Percentiles rank a stretch among this genome's conserved stretches.
These are phyloP conservation scores for Aromia moschata DNA, from an alignment of 2,888 invertebrate species.

Conservation along the genomic window DNA sequence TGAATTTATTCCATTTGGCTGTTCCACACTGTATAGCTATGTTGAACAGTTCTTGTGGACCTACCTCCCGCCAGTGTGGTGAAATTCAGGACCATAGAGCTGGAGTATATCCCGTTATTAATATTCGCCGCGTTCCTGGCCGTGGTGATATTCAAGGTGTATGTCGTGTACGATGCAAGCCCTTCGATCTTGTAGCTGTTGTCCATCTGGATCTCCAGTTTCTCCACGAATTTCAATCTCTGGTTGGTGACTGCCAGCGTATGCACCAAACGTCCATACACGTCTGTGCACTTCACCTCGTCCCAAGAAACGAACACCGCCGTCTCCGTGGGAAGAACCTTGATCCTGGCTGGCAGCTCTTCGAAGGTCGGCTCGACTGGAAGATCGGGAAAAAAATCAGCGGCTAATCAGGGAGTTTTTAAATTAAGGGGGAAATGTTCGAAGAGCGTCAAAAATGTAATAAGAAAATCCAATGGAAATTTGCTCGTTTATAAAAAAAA, in stretches of 20 bases:
- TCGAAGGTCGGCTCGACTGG: conserved; percentile 49
- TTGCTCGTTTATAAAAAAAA: no score
- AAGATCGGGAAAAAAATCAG: no score
- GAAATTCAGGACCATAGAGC: conserved; percentile 45
- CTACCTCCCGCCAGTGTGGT: conserved; percentile 55
- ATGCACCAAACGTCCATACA: conserved; percentile 52
- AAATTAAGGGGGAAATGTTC: no score
- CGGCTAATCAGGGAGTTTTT: no score
- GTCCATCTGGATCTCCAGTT: conserved; percentile 41
- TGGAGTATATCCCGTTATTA: conserved; percentile 39
- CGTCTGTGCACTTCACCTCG: conserved; percentile 47
- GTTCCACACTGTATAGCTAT: no score
- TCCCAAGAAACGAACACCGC: conserved; percentile 53
- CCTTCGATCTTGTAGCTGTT: conserved; percentile 47
- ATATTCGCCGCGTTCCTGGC: conserved; percentile 47
- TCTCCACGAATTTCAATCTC: conserved; percentile 38
- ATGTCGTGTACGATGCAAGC: conserved; percentile 51
- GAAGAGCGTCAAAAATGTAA: no score
- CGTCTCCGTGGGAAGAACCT: conserved; percentile 46
- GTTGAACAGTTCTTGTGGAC: no score
- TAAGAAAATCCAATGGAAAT: no score
- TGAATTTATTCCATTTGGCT: no score
- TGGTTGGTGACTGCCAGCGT: conserved; percentile 44
- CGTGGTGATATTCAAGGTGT: conserved; percentile 50
- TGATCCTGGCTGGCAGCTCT: conserved; percentile 53